A percentile compares a stretch with the other conserved stretches of the same genome.
phyloP scores from a whole-genome alignment of 2,888 invertebrate species.

The Chydorus sphaericus region DNA sequence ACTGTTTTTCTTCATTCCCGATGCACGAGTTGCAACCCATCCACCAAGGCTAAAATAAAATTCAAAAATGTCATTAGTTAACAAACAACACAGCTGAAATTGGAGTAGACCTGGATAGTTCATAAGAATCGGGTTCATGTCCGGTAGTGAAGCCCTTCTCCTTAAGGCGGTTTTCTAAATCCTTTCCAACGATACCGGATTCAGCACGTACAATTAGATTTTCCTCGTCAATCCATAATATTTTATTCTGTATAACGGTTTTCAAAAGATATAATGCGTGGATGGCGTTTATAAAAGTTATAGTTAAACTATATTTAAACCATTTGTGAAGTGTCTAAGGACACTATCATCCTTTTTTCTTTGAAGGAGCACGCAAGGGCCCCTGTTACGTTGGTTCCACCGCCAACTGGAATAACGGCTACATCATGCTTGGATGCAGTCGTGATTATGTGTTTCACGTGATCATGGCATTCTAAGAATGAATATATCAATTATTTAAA shows the following conservation, averaged over 20 bases:
- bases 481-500: not conserved
- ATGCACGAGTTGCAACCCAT: slow-evolving; percentile 92
- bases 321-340: slow-evolving; percentile 90
- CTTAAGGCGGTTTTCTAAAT: slow-evolving; percentile 70
- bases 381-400: slow-evolving; percentile 85
- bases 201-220: slow-evolving; percentile 71
- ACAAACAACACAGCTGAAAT: not conserved
- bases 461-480: slow-evolving; percentile 46
- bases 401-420: slow-evolving; percentile 80
- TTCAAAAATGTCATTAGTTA: not conserved
- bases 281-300: not conserved
- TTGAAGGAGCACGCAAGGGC: slow-evolving; percentile 66
- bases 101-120: slow-evolving; percentile 57
- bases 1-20: slow-evolving; percentile 99
- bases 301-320: slow-evolving; percentile 27
- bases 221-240: slow-evolving; percentile 80
- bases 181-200: slow-evolving; percentile 86
- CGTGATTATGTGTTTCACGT: slow-evolving; percentile 64
- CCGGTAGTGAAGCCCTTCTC: slow-evolving; percentile 72
- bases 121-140: slow-evolving; percentile 96
- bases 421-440: slow-evolving; percentile 50
- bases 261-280: slow-evolving; percentile 17
- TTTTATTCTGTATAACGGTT: slow-evolving; percentile 49
- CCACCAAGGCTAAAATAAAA: slow-evolving; percentile 57
- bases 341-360: slow-evolving; percentile 67